Conservation (phyloP, 30 jellyfish, hydroid and myxozoan genomes). For the Turritopsis dohrnii region DNA sequence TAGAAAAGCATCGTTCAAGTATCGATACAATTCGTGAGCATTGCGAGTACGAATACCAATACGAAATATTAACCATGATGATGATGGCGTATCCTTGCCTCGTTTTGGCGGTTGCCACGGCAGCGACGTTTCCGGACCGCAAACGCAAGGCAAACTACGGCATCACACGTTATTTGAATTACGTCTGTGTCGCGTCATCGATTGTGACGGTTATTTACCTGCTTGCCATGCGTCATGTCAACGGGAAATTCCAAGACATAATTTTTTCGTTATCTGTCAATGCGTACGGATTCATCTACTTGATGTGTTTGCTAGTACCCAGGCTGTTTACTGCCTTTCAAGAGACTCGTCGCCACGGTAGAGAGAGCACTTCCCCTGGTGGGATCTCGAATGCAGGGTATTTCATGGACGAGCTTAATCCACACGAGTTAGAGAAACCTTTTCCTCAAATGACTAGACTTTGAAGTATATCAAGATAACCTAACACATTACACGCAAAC, state of each 20-base stretch:
- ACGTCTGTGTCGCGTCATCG: slow-evolving; percentile 4
- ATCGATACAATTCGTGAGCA: slow-evolving; percentile 8
- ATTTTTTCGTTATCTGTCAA: background rate
- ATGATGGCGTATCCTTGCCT: background rate
- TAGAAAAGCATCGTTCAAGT: background rate
- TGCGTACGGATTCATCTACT: background rate
- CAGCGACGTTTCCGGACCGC: slow-evolving; percentile 11
- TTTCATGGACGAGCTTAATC: background rate
- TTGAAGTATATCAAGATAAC: too few species aligned
- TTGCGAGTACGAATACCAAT: background rate
- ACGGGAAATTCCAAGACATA: slow-evolving; percentile 1
- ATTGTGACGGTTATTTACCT: background rate
- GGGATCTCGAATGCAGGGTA: background rate
- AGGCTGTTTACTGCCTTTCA: background rate
- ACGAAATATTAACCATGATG: background rate
- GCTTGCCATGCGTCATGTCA: background rate
- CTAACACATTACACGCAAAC: too few species aligned
- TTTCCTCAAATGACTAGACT: background rate
- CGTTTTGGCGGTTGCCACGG: background rate
- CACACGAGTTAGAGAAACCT: background rate
- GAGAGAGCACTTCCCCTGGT: background rate
- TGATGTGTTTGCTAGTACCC: slow-evolving; percentile 1
- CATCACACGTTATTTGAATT: background rate
- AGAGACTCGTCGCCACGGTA: background rate
- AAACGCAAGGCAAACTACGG: background rate